phyloP scores from a whole-genome alignment of 2,797 vertebrate species.

The Ambastaia sidthimunki region DNA sequence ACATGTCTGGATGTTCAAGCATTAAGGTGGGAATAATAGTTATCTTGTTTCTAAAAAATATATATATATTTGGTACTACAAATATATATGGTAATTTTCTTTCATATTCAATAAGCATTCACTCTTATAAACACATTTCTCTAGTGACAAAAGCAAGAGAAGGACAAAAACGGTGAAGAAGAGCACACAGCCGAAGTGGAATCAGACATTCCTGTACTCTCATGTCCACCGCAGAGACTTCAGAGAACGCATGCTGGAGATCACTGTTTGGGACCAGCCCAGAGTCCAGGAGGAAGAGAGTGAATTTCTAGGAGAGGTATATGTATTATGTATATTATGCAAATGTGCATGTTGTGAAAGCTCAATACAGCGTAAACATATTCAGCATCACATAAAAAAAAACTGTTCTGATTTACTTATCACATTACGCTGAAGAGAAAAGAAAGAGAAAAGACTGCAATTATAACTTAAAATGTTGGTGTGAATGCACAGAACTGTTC shows the following conservation, averaged over 20 bases:
- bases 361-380: background rate
- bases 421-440: too few species aligned
- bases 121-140: background rate
- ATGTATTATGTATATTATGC: slow-evolving; percentile 20
- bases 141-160: slow-evolving; percentile 88
- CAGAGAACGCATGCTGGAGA: slow-evolving; percentile 89
- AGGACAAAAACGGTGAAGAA: slow-evolving; percentile 91
- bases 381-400: too few species aligned
- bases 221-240: slow-evolving; percentile 89
- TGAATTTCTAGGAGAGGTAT: slow-evolving; percentile 89
- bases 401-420: too few species aligned
- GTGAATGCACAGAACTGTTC: too few species aligned
- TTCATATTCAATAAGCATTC: slow-evolving; percentile 1
- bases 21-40: background rate
- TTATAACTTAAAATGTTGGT: too few species aligned
- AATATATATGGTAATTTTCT: too few species aligned
- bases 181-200: slow-evolving; percentile 87
- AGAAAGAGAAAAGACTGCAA: too few species aligned
- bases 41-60: too few species aligned
- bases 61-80: too few species aligned
- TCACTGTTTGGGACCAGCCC: slow-evolving; percentile 89
- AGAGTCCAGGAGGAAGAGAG: slow-evolving; percentile 88
- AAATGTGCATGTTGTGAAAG: background rate
- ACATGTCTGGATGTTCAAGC: background rate
- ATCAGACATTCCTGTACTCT: slow-evolving; percentile 89